phyloP scores from a whole-genome alignment of 2,888 invertebrate species.

The Aethes cnicana region DNA sequence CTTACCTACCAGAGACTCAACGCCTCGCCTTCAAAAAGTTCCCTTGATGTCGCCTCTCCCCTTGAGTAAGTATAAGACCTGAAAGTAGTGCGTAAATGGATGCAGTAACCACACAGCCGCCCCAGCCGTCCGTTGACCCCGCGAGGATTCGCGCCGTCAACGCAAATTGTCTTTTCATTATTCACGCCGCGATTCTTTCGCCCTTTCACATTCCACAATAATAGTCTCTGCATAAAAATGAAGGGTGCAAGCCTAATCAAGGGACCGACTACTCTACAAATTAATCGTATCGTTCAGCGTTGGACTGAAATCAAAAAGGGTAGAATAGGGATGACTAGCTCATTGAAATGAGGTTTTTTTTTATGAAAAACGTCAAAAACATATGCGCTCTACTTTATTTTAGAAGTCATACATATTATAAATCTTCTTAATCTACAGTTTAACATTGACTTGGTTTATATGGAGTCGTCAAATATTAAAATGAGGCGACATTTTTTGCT shows the following conservation, averaged over 20 bases:
- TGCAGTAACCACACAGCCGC: slow-evolving; percentile 31
- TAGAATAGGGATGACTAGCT: slow-evolving; percentile 3
- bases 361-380: slow-evolving; percentile 20
- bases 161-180: slow-evolving; percentile 77
- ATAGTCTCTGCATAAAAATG: slow-evolving; percentile 41
- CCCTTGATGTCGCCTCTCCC: too few species aligned
- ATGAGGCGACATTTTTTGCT: too few species aligned
- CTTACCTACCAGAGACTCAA: too few species aligned
- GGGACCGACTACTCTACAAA: slow-evolving; percentile 12
- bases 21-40: too few species aligned
- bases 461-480: too few species aligned
- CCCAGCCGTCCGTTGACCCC: slow-evolving; percentile 64
- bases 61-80: neutral
- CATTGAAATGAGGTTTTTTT: neutral
- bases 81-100: slow-evolving; percentile 24
- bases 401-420: too few species aligned
- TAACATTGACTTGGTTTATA: too few species aligned
- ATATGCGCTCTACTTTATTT: too few species aligned
- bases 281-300: slow-evolving; percentile 9
- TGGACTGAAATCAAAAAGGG: slow-evolving; percentile 20
- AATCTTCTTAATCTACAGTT: too few species aligned
- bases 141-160: slow-evolving; percentile 65
- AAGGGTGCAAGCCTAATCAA: slow-evolving; percentile 36
- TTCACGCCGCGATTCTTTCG: slow-evolving; percentile 72
- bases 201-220: slow-evolving; percentile 61